Evolutionary conservation across 2,797 vertebrate genomes (phyloP), one percentile per base, ranked within the genome.

Genomic region (Pangasius krempfi): DNA sequence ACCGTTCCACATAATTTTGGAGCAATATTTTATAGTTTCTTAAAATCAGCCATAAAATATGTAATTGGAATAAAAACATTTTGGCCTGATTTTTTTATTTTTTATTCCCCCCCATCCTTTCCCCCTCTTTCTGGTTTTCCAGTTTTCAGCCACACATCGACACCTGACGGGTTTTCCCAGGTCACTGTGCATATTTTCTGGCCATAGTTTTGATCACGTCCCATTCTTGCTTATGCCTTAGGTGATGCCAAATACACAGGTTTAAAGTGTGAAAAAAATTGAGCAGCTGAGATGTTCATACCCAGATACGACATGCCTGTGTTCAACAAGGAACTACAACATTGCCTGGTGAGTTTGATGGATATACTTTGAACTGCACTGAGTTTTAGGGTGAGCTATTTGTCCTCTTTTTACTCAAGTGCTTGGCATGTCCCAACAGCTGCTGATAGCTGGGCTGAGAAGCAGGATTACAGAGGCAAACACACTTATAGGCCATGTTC

Each of bases 391-490:
- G 22, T 14, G 4, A 13, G 1, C 2, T 13, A 22, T 33, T 86
- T 87, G 62, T 54, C 58, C 47, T 66, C 12, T 37, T 68, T 18
- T 22, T 60, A 30, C 6, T 58, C 9, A 50, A 64, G 37, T 30
- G 3, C 40, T 30, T 22, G 86, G 62, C 78, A 58, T 56, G 78
- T 30, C 78, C 13, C 25, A 58, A 87, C 86, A 81, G 30, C 47
- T 81, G 33, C 50, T 54, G 50, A 14, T 40, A 54, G 40, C 54
- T 80, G 44, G 22, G 44, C 22, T 87, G 4, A 37, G 44, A 5
- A 52, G 22, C 40, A 60, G 70, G 9, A 58, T 76, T 60, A 20
- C 54, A 60, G 20, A 44, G 12, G 5, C 16, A 85, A 52, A 68
- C 3, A 30, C 14, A 2, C 27, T 18, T 18, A 20, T 16, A 33